Evolutionary conservation across 1,140 invertebrate genomes (phyloP), one percentile per base, ranked within the genome.

Genomic region (Harpegnathos saltator): DNA sequence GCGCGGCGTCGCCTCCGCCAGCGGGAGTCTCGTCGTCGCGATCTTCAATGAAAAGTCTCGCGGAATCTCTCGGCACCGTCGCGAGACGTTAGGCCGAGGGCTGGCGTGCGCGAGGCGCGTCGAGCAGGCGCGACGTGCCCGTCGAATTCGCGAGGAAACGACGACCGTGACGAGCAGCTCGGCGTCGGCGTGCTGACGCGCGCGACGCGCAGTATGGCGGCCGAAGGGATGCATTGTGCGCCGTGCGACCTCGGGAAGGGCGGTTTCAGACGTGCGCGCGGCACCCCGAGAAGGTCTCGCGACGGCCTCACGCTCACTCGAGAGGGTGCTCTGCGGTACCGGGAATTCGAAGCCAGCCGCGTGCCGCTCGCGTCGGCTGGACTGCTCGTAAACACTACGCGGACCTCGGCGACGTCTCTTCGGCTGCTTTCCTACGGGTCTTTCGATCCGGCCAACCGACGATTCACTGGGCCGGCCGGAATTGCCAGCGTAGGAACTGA

Each of bases 1-100:
- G 4, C n/a, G 14, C 5, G 11, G 26, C 33, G 11, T 2, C n/a
- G 29, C 17, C 22, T 63, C 58, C 19, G 3, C n/a, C n/a, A n/a
- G n/a, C n/a, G n/a, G n/a, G n/a, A n/a, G n/a, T n/a, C n/a, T n/a
- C n/a, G n/a, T n/a, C n/a, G n/a, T n/a, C 29, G 48, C 4, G 33
- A 78, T 68, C 19, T 87, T 80, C 85, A 87, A 86, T 84, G 86
- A 87, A 87, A 86, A 86, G 26, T 86, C 12, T 19, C 44, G n/a
- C 26, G 26, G 0, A 80, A 19, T 44, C n/a, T 12, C 7, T 1
- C 38, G 65, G 1, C 33, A 12, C 19, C n/a, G 14, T 11, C 0
- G 38, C 7, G 9, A 26, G 48, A 69, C 7, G 15, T 29, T 44
- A 0, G 3, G 0, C 0, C 7, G 9, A 14, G 12, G 22, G 33